Conservation (phyloP, 2,113 vertebrate species). For the Epinephelus cyanopodus region DNA sequence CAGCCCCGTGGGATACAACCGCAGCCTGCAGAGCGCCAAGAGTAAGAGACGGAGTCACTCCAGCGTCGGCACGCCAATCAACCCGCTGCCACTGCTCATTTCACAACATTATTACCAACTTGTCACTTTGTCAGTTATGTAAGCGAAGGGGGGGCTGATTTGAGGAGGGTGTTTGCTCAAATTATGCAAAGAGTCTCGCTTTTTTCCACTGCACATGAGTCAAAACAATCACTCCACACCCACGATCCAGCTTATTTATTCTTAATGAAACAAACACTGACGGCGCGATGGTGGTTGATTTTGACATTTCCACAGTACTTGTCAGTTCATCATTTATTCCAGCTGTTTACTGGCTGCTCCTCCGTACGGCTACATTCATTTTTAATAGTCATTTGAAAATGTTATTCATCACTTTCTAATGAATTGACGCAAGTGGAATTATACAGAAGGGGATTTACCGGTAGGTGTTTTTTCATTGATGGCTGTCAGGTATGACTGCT, state of each 20-base stretch:
- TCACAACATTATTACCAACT: slow-evolving; percentile 51
- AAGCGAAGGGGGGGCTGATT: slow-evolving; percentile 57
- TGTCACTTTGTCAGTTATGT: slow-evolving; percentile 61
- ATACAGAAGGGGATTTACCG: not conserved
- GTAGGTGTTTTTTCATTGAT: not conserved
- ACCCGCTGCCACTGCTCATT: slow-evolving; percentile 44
- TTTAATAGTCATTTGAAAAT: slow-evolving; percentile 10
- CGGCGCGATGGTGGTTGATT: slow-evolving; percentile 4
- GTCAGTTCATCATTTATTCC: slow-evolving; percentile 42
- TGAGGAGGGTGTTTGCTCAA: slow-evolving; percentile 42
- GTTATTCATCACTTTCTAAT: slow-evolving; percentile 30
- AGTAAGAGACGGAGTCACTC: slow-evolving; percentile 83
- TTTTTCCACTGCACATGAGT: slow-evolving; percentile 37
- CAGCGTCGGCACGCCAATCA: slow-evolving; percentile 60
- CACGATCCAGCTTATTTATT: slow-evolving; percentile 36
- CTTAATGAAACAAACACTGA: slow-evolving; percentile 28
- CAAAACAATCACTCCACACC: slow-evolving; percentile 55
- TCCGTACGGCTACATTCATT: not conserved
- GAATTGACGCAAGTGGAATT: slow-evolving; percentile 18
- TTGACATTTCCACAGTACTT: slow-evolving; percentile 38
- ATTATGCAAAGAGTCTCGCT: slow-evolving; percentile 46
- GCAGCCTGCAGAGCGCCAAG: slow-evolving; percentile 90
- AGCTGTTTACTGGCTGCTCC: slow-evolving; percentile 5
- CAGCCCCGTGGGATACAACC: slow-evolving; percentile 92
- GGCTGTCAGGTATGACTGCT: not conserved